A percentile compares a stretch with the other conserved stretches of the same genome.
These are phyloP conservation scores for Pampus argenteus DNA, from an alignment of 2,797 vertebrate species.

Conservation along the genomic window DNA sequence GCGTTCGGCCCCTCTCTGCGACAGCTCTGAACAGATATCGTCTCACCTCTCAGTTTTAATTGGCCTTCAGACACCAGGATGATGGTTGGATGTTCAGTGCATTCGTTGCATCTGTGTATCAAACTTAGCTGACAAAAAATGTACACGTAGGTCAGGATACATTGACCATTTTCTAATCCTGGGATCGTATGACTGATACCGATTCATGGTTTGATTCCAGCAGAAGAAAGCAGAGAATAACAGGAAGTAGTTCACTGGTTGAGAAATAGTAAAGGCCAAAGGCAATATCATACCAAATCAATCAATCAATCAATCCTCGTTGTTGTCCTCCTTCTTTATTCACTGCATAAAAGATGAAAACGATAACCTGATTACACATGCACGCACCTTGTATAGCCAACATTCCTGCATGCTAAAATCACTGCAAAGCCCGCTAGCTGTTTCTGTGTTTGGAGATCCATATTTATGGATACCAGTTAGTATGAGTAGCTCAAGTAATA, in stretches of 20 bases:
- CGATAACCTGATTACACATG: background rate
- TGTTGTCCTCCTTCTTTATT: background rate
- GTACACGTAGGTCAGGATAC: background rate
- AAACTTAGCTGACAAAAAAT: too few species aligned
- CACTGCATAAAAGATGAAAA: background rate
- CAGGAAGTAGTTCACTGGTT: too few species aligned
- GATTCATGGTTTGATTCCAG: background rate
- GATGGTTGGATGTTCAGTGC: background rate
- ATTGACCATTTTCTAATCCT: background rate
- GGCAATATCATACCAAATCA: background rate
- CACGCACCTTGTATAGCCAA: background rate
- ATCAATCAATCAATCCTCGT: background rate
- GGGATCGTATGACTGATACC: background rate
- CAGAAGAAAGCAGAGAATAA: too few species aligned
- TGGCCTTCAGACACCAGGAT: background rate
- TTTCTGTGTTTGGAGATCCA: background rate
- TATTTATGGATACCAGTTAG: background rate
- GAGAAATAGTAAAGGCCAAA: too few species aligned
- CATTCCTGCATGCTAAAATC: slow-evolving; percentile 7
- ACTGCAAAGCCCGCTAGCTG: background rate
- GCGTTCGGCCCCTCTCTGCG: too few species aligned
- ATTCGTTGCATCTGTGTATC: background rate
- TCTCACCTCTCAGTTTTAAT: too few species aligned
- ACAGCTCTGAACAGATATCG: too few species aligned
- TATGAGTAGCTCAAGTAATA: background rate